phyloP scores from a whole-genome alignment of 2,888 invertebrate species.

The Euplexia lucipara region DNA sequence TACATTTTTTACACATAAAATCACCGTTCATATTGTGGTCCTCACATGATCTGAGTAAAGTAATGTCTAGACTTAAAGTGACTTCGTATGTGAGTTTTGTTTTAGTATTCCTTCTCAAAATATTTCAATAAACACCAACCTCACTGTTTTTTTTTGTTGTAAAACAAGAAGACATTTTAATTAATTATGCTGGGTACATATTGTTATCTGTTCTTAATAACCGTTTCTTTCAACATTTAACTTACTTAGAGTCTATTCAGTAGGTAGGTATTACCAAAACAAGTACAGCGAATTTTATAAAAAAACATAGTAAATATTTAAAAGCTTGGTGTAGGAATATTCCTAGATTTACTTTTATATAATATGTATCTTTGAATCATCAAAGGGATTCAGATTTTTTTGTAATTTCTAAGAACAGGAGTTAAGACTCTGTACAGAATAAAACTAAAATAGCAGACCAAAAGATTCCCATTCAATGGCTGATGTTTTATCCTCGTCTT shows the following conservation, averaged over 20 bases:
- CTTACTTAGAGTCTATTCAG: not conserved
- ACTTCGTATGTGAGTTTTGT: no score
- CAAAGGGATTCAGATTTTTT: conserved; percentile 24
- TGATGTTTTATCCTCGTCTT: conserved; percentile 10
- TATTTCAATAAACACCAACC: no score
- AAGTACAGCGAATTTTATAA: not conserved
- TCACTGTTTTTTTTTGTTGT: no score
- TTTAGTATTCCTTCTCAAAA: no score
- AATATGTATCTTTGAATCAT: conserved; percentile 24
- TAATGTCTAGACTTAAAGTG: no score
- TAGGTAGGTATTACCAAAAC: no score
- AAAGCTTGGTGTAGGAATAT: not conserved
- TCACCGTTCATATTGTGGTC: no score
- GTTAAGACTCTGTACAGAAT: conserved; percentile 21
- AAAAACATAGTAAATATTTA: not conserved
- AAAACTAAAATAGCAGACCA: conserved; percentile 28
- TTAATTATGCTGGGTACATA: no score
- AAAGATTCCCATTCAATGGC: conserved; percentile 31
- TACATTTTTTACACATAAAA: no score
- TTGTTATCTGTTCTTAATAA: no score
- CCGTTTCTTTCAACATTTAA: not conserved
- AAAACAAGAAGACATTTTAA: no score
- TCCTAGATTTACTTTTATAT: not conserved
- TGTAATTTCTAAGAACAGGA: conserved; percentile 16
- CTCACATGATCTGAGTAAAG: no score